phyloP scores from a whole-genome alignment of 2,888 invertebrate species.

The Aphodius granarius region DNA sequence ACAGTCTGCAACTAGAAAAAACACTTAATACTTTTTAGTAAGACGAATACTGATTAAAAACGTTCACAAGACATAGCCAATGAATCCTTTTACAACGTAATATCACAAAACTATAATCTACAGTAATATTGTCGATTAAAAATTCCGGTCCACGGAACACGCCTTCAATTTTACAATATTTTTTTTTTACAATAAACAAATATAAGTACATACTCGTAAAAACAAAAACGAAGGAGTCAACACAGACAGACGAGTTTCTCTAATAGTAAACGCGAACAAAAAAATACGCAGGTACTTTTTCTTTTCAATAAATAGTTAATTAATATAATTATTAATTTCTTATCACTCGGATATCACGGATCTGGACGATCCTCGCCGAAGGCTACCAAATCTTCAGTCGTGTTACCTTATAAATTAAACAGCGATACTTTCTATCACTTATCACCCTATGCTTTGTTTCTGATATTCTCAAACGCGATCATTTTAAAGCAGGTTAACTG shows the following conservation, averaged over 20 bases:
- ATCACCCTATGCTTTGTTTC: neutral
- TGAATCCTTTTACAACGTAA: slow-evolving; percentile 3
- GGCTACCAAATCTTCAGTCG: neutral
- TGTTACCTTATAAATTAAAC: neutral
- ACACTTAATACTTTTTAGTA: slow-evolving; percentile 4
- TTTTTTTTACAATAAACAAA: neutral
- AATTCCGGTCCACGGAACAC: neutral
- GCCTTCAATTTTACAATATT: neutral
- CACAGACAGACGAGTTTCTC: neutral
- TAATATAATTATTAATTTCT: slow-evolving; percentile 12
- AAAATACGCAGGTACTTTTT: slow-evolving; percentile 11
- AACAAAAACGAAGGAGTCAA: neutral
- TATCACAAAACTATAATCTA: slow-evolving; percentile 9
- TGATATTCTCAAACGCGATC: neutral
- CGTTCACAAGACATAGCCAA: neutral
- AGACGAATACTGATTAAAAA: slow-evolving; percentile 3
- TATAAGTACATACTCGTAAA: neutral
- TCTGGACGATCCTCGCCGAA: slow-evolving; percentile 15
- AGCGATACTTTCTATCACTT: slow-evolving; percentile 1
- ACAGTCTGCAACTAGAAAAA: neutral
- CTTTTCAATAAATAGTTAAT: slow-evolving; percentile 2
- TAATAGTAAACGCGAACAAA: neutral
- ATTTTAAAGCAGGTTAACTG: neutral
- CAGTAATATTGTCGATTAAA: slow-evolving; percentile 12
- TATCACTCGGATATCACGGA: slow-evolving; percentile 13